Base-by-base conservation (phyloP, 1,140 invertebrate genomes). In the Anastatus disparis region DNA sequence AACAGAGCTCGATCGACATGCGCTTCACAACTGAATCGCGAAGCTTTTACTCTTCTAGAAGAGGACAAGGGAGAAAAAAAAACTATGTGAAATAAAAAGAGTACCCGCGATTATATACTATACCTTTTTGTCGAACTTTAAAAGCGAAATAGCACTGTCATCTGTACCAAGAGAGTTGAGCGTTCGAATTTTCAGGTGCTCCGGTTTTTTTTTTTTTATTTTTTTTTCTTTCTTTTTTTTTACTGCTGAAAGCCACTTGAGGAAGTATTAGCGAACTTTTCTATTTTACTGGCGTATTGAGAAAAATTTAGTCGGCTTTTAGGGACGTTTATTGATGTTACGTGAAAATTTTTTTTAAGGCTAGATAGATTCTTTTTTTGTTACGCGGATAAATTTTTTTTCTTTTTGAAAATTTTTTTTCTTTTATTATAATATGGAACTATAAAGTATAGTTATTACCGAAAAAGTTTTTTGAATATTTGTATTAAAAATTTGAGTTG, bases 121-220 rank as follows among this genome's bases (percentile, higher is more conserved):
- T 26, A 64, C 35, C 38, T n/a, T n/a, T n/a, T n/a, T 55, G 68
- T 64, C 68, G 68, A 70, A 70, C 68, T 70, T 64, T 70, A 63
- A 70, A 64, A 70, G 68, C 68, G 29, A 64, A 70, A 63, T 64
- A 64, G 68, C 68, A 64, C 58, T 70, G 68, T 70, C 59, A 70
- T 64, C 61, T 20, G 52, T n/a, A n/a, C n/a, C n/a, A n/a, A n/a
- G n/a, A n/a, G n/a, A n/a, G n/a, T n/a, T n/a, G n/a, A n/a, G n/a
- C 58, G 58, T 62, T 70, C 68, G 59, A 63, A 70, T 70, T 70
- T 70, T n/a, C 58, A 70, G 67, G 38, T 38, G 59, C 40, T 56
- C 52, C 35, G 52, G 40, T 70, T 70, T 70, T 40, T 48, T n/a
- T n/a, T n/a, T n/a, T n/a, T n/a, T n/a, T n/a, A n/a, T n/a, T n/a